Evolutionary conservation across 2,888 invertebrate species (phyloP), one percentile per base, ranked within the genome.

Genomic region (Psococerastis gibbosa): DNA sequence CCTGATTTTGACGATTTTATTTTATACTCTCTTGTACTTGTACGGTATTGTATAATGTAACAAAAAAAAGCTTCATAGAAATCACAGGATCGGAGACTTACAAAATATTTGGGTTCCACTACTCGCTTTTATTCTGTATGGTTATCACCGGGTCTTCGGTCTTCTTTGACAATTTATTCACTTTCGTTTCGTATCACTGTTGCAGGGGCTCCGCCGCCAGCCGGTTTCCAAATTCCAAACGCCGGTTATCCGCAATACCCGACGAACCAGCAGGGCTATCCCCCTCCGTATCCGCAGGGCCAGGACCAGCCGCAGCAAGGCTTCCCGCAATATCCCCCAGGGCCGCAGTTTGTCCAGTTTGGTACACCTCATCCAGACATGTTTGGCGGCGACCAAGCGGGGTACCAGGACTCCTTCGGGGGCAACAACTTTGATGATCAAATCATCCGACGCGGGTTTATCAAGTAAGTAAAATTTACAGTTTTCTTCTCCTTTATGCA

Each of bases 341-440:
- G 49, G 18, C 44, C 44, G 32, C 15, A 4, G 13, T 35, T 15
- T 35, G 45, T 45, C n/a, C n/a, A 56, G 53, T 47, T 13, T 35
- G 57, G 56, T 22, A 55, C 56, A 46, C 41, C 55, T 42, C 54
- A 56, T 42, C 16, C 43, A 35, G 53, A 55, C 32, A 52, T 48
- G 6, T 51, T 45, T 15, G 49, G 53, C 32, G 54, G 56, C 2
- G 56, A 55, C 52, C 55, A 54, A 35, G 53, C 55, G 20, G 47
- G 51, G 4, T 50, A 52, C 18, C 48, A 48, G 16, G 48, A 32
- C 3, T 44, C 60, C 34, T 68, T 73, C 51, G 76, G 75, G 53
- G 75, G 74, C 1, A 78, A 80, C 55, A 76, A 73, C 42, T 84
- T 84, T 60, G 69, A 58, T 49, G 79, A 82, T 52, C 71, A 75